Percentiles rank a stretch among this genome's conserved stretches.
phyloP scores from a whole-genome alignment of 2,888 invertebrate species.

The Azorinus chamasolen region DNA sequence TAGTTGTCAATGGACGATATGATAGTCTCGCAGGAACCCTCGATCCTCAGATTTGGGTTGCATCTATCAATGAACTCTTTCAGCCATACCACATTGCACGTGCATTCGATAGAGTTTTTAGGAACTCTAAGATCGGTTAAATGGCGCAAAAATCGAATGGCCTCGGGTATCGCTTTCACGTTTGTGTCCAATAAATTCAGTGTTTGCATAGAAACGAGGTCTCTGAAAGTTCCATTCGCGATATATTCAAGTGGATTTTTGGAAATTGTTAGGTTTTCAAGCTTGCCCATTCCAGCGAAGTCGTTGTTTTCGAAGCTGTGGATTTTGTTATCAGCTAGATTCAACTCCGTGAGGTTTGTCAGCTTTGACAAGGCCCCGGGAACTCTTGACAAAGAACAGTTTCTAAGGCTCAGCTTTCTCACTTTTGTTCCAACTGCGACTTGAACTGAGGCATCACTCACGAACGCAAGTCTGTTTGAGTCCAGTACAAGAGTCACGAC shows the following conservation, averaged over 20 bases:
- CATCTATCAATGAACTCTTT: constrained; percentile 51
- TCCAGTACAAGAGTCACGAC: constrained; percentile 62
- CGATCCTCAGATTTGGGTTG: constrained; percentile 35
- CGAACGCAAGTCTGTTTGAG: constrained; percentile 66
- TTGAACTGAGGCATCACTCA: constrained; percentile 66
- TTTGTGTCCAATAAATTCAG: constrained; percentile 57
- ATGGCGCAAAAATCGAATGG: constrained; percentile 48
- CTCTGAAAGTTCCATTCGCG: constrained; percentile 66
- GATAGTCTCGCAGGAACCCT: constrained; percentile 68
- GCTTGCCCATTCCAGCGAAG: constrained; percentile 48
- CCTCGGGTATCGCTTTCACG: constrained; percentile 64
- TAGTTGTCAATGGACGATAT: constrained; percentile 49
- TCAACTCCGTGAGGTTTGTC: constrained; percentile 53
- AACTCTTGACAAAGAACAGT: constrained; percentile 66
- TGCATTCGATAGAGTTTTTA: constrained; percentile 62
- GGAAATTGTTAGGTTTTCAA: constrained; percentile 46
- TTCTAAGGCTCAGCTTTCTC: constrained; percentile 57
- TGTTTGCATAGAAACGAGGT: constrained; percentile 30
- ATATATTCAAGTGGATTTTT: constrained; percentile 68
- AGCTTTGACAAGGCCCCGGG: constrained; percentile 68
- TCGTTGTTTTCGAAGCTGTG: constrained; percentile 69
- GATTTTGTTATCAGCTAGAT: constrained; percentile 67
- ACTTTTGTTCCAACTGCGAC: constrained; percentile 58
- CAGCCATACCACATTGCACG: constrained; percentile 69
- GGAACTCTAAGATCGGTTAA: constrained; percentile 38